Evolutionary conservation across 1,140 invertebrate species (phyloP).

Genomic region (Triops cancriformis): DNA sequence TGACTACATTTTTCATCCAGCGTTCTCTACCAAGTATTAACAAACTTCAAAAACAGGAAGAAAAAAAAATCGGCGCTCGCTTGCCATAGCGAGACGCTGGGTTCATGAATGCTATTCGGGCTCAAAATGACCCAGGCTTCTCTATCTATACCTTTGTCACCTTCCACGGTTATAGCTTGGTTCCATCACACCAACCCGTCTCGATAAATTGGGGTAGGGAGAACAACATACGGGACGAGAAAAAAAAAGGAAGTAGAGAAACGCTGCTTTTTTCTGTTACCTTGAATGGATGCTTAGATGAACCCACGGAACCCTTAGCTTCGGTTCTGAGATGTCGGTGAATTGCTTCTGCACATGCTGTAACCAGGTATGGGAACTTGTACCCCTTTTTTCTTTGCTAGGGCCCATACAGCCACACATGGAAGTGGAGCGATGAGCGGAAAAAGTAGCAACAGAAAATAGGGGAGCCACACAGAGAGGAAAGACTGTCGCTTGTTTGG

Average conservation of each 20-base stretch:
- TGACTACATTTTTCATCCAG: background rate
- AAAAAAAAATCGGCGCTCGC: background rate
- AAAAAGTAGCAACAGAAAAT: background rate
- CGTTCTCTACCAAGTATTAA: background rate
- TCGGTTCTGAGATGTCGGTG: background rate
- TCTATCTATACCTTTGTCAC: background rate
- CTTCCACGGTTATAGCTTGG: background rate
- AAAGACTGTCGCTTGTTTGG: background rate
- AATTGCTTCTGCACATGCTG: background rate
- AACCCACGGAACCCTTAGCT: background rate
- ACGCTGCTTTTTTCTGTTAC: background rate
- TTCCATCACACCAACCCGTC: background rate
- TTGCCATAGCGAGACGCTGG: background rate
- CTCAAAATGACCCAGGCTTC: background rate
- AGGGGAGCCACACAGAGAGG: background rate
- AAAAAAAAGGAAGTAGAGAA: background rate
- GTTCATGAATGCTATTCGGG: background rate
- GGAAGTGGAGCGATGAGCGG: background rate
- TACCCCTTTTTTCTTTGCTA: background rate
- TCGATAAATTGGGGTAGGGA: slow-evolving; percentile 1
- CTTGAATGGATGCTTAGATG: background rate
- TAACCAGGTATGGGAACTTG: background rate
- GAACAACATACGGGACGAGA: background rate
- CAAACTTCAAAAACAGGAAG: background rate
- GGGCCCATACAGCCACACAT: background rate